Conservation (phyloP, 1,140 invertebrate genomes). For the Phthorimaea operculella region DNA sequence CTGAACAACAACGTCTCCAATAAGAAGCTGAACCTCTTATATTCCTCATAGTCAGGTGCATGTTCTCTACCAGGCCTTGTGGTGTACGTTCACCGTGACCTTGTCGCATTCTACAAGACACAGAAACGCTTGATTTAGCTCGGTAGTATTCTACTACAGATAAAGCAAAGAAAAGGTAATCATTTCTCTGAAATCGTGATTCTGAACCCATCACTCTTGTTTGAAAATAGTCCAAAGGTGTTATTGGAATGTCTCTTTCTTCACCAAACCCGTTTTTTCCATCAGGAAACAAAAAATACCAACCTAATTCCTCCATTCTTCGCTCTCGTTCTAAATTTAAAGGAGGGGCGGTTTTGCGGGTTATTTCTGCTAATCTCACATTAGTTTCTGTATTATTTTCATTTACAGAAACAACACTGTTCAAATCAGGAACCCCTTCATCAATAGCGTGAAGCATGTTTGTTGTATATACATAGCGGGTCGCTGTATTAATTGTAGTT, state of each 20-base stretch:
- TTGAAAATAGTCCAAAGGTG: slow-evolving; percentile 26
- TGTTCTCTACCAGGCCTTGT: slow-evolving; percentile 17
- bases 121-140: slow-evolving; percentile 20
- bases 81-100: slow-evolving; percentile 11
- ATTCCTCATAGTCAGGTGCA: slow-evolving; percentile 25
- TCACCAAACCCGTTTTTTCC: slow-evolving; percentile 7
- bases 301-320: slow-evolving; percentile 5
- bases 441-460: background rate
- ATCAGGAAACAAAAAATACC: background rate
- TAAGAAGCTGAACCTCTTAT: slow-evolving; percentile 19
- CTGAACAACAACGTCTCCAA: slow-evolving; percentile 18
- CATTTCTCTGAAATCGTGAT: slow-evolving; percentile 23
- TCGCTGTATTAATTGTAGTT: background rate
- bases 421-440: background rate
- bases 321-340: background rate
- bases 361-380: background rate
- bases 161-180: too few species aligned
- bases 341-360: slow-evolving; percentile 6
- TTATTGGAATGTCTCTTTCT: slow-evolving; percentile 16
- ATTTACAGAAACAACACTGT: background rate
- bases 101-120: slow-evolving; percentile 20
- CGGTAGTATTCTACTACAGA: slow-evolving; percentile 21
- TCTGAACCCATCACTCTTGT: slow-evolving; percentile 20
- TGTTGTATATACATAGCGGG: background rate
- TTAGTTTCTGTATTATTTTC: background rate